Conservation (phyloP, 2,888 invertebrate species). For the Falcaria lacertinaria region DNA sequence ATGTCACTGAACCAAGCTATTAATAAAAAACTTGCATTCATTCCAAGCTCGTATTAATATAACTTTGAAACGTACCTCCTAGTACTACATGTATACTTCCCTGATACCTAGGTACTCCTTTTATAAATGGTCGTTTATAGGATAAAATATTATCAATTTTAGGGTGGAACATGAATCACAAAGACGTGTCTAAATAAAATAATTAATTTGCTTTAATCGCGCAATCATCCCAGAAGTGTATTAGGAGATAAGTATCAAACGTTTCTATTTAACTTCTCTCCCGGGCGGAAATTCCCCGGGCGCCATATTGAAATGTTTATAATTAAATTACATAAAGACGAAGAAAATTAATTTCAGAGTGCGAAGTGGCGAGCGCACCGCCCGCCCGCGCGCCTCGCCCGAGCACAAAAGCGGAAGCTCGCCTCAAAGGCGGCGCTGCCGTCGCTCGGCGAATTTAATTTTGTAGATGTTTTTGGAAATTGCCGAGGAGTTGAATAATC, state of each 20-base stretch:
- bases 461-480: conserved; percentile 76
- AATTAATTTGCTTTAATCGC: conserved; percentile 66
- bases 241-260: conserved; percentile 79
- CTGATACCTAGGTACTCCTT: neutral
- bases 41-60: conserved; percentile 18
- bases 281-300: conserved; percentile 73
- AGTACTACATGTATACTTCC: no score
- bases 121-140: no score
- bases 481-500: conserved; percentile 76
- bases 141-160: neutral
- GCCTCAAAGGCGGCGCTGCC: conserved; percentile 64
- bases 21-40: conserved; percentile 30
- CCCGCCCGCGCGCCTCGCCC: conserved; percentile 28
- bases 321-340: conserved; percentile 81
- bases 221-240: conserved; percentile 76
- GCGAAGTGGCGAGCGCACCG: conserved; percentile 68
- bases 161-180: neutral
- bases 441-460: conserved; percentile 72
- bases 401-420: conserved; percentile 63
- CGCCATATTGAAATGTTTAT: conserved; percentile 81
- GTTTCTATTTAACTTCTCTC: conserved; percentile 78
- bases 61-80: no score
- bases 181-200: conserved; percentile 35
- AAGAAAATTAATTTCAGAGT: conserved; percentile 79
- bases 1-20: conserved; percentile 43